phyloP scores from a whole-genome alignment of 2,113 vertebrate species.

The Triplophysa dalaica region DNA sequence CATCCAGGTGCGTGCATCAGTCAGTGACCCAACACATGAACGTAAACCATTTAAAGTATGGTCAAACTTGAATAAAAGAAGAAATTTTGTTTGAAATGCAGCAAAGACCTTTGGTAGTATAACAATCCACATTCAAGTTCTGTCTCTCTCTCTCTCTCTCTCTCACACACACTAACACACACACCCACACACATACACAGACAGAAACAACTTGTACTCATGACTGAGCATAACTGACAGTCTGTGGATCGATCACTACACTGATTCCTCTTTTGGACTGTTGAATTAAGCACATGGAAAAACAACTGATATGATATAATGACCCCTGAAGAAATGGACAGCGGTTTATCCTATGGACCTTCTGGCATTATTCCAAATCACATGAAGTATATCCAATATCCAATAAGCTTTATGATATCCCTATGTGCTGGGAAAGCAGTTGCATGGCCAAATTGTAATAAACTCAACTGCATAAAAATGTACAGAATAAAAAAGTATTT shows the following conservation, averaged over 20 bases:
- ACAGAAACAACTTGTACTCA: too few species aligned
- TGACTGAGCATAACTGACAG: background rate
- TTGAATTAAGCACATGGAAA: background rate
- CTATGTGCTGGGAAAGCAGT: too few species aligned
- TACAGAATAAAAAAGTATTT: too few species aligned
- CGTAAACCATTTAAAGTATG: background rate
- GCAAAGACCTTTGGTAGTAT: background rate
- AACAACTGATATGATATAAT: background rate
- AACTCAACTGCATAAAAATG: too few species aligned
- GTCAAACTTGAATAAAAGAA: background rate
- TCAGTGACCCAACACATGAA: background rate
- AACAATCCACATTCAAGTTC: background rate
- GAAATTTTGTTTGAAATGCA: background rate
- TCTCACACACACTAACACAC: background rate
- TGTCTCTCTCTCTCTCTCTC: background rate
- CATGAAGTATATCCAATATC: background rate
- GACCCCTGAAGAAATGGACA: background rate
- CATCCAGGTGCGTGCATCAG: slow-evolving; percentile 24
- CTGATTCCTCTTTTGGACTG: background rate
- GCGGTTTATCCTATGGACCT: background rate
- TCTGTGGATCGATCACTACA: background rate
- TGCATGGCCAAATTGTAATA: too few species aligned
- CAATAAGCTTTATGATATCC: background rate
- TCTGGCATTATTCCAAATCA: background rate
- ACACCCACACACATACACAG: background rate